Evolutionary conservation across 2,888 invertebrate species (phyloP).

Genomic region (Amphipoea lucens): DNA sequence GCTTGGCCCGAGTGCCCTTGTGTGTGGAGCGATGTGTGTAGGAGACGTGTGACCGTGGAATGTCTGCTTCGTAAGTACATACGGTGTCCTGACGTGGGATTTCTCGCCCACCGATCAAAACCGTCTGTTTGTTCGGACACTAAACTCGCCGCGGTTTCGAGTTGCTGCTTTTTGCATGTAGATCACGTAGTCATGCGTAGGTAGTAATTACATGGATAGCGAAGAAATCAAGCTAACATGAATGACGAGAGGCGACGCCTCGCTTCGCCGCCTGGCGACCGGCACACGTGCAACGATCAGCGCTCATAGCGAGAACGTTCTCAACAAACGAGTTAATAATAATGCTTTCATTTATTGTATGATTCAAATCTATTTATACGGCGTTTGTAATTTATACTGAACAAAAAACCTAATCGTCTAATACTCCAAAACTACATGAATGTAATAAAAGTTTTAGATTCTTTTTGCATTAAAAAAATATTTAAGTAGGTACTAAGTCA

Average conservation of each 20-base stretch:
- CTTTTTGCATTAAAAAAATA: constrained; percentile 25
- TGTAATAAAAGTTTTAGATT: constrained; percentile 31
- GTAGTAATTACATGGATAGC: constrained; percentile 76
- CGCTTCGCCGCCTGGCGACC: constrained; percentile 81
- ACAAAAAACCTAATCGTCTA: constrained; percentile 57
- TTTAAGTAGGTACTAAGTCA: constrained; percentile 25
- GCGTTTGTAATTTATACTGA: constrained; percentile 60
- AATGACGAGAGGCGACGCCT: constrained; percentile 82
- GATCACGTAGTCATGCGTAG: constrained; percentile 75
- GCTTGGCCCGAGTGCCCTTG: constrained; percentile 87
- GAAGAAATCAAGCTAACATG: constrained; percentile 81
- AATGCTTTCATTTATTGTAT: constrained; percentile 76
- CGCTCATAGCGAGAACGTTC: constrained; percentile 75
- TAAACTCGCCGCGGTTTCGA: constrained; percentile 65
- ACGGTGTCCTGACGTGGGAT: constrained; percentile 77
- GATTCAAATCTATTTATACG: constrained; percentile 67
- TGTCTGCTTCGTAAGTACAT: constrained; percentile 88
- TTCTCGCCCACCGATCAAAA: constrained; percentile 73
- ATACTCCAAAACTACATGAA: constrained; percentile 47
- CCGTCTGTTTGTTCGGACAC: constrained; percentile 60
- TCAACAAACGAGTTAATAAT: constrained; percentile 78
- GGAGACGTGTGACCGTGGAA: constrained; percentile 88
- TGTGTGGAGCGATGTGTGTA: constrained; percentile 85
- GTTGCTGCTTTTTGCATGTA: constrained; percentile 72
- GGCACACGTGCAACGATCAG: constrained; percentile 82